A percentile compares a stretch with the other conserved stretches of the same genome.
These are phyloP conservation scores for Drosophila rufa DNA, from an alignment of 1,140 invertebrate genomes.

Conservation along the genomic window DNA sequence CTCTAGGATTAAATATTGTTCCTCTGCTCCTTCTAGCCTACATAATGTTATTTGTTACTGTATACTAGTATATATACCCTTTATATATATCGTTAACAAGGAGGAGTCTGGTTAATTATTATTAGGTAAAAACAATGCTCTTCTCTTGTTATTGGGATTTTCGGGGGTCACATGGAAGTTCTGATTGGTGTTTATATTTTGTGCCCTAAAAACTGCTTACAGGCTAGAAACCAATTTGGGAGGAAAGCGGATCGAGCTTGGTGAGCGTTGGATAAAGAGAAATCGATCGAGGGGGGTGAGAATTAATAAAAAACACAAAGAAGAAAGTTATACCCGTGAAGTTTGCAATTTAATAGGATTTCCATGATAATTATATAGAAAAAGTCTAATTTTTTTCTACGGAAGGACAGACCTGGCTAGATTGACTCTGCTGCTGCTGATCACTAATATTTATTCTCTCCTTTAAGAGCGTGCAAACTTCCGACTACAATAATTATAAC, in stretches of 20 bases:
- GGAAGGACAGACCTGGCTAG: neutral
- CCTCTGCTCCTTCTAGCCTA: neutral
- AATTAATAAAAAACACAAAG: neutral
- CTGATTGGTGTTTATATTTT: slow-evolving; percentile 3
- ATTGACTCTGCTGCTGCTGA: neutral
- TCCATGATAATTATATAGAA: too few relatives aligned
- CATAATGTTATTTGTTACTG: neutral
- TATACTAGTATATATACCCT: neutral
- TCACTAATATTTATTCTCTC: too few relatives aligned
- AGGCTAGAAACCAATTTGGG: slow-evolving; percentile 12
- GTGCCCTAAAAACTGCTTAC: slow-evolving; percentile 6
- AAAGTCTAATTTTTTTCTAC: too few relatives aligned
- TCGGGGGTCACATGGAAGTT: slow-evolving; percentile 17
- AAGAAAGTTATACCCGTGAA: neutral
- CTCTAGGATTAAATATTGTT: slow-evolving; percentile 10
- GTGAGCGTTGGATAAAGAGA: neutral
- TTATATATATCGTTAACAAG: slow-evolving; percentile 14
- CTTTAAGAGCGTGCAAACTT: too few relatives aligned
- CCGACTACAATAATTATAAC: neutral
- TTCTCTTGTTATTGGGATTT: neutral
- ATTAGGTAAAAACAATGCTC: slow-evolving; percentile 6
- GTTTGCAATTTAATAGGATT: too few relatives aligned
- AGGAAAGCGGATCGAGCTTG: slow-evolving; percentile 18
- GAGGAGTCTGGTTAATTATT: neutral
- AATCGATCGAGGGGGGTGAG: neutral